Base-by-base conservation (phyloP, 2,797 vertebrate genomes). In the Sphenodon punctatus region DNA sequence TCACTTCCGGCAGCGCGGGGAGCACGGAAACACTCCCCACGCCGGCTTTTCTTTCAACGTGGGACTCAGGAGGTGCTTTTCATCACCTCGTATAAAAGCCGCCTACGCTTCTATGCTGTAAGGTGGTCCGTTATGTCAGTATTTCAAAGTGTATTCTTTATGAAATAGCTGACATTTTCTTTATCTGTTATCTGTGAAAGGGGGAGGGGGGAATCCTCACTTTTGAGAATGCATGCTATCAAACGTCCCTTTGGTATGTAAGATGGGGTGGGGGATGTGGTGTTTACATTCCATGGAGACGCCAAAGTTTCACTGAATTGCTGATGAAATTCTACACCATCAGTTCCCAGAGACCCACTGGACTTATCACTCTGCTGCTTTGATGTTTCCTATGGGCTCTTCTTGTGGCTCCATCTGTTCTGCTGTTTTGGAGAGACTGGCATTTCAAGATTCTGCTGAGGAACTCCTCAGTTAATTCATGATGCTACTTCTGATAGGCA, bases 231-330 rank as follows among this genome's bases (percentile, higher is more conserved):
- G 30, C 30, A 74, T 51, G 39, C 55, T n/a, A n/a, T n/a, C n/a
- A n/a, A n/a, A 38, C 63, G 6, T 69, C 66, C 22, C 1, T 0
- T 27, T 71, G 49, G 69, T 80, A 68, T 53, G 70, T n/a, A 34
- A 27, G 25, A 2, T 48, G 12, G 46, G 23, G 12, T 6, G 25
- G 67, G 53, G n/a, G 41, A 16, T 65, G 39, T 34, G 38, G n/a
- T 27, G 25, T 86, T 74, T 76, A 66, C 19, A 67, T 89, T 79
- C 43, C 76, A 61, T 67, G 45, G 17, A 36, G 55, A 63, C 49
- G 34, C 34, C 61, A 9, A 27, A 36, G 61, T 49, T 7, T 0
- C 1, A 0, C 70, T 72, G 70, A 68, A 71, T 85, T n/a, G 70
- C 67, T 25, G 0, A 45, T 51, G 25, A 51, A 51, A 51, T n/a